Percentiles rank a stretch among this genome's conserved stretches.
Evolutionary conservation across 2,113 vertebrate species (phyloP).

Genomic region (Chaetodon trifascialis): DNA sequence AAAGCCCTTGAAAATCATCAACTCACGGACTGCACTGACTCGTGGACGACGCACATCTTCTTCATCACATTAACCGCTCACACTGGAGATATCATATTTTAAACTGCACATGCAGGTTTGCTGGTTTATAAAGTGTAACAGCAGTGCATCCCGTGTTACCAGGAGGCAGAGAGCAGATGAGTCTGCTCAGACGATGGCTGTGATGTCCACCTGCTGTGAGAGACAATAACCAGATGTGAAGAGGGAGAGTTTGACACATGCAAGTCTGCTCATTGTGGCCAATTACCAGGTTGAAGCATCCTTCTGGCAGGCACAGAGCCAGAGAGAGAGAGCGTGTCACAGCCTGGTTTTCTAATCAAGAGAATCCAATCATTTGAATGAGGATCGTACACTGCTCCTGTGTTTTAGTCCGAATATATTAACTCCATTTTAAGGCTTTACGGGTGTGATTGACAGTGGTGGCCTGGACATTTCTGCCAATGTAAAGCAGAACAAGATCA

Average conservation of each 20-base stretch:
- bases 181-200: constrained; percentile 39
- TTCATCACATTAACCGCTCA: not conserved
- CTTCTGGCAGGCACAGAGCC: constrained; percentile 48
- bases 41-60: constrained; percentile 3
- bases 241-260: constrained; percentile 68
- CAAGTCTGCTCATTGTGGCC: constrained; percentile 74
- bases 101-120: constrained; percentile 20
- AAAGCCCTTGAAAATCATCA: constrained; percentile 29
- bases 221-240: constrained; percentile 77
- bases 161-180: constrained; percentile 52
- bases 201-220: constrained; percentile 73
- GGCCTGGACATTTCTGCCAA: not conserved
- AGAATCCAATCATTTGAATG: constrained; percentile 34
- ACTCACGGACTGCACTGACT: not conserved
- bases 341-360: constrained; percentile 36
- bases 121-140: constrained; percentile 10
- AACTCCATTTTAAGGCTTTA: constrained; percentile 11
- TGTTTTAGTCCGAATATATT: constrained; percentile 7
- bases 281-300: constrained; percentile 77
- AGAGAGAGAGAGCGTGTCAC: constrained; percentile 27
- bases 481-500: not conserved
- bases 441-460: constrained; percentile 2
- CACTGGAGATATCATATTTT: not conserved
- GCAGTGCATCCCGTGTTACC: constrained; percentile 26
- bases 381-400: constrained; percentile 4